phyloP scores from a whole-genome alignment of 1,140 invertebrate species.

The Drosophila carrolli region DNA sequence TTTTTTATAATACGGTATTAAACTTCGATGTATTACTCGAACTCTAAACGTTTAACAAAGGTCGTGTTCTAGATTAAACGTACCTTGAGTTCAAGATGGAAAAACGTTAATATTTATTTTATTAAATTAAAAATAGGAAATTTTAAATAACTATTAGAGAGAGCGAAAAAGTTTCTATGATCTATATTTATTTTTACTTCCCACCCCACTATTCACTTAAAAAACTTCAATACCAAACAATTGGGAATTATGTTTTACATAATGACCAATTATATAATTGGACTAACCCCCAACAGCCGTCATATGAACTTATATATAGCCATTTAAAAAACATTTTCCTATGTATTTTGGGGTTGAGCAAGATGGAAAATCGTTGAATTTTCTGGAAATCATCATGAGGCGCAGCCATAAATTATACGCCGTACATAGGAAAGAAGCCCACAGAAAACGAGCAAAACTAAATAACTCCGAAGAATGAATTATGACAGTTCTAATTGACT shows the following conservation, averaged over 20 bases:
- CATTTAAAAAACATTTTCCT: conserved; percentile 48
- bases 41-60: no score
- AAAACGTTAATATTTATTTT: no score
- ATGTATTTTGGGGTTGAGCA: conserved; percentile 42
- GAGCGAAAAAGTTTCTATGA: not conserved
- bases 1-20: no score
- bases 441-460: conserved; percentile 48
- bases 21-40: no score
- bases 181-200: not conserved
- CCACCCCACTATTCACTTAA: not conserved
- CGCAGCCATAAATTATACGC: conserved; percentile 71
- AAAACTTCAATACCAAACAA: not conserved
- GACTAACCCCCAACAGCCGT: conserved; percentile 7
- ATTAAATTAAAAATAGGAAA: no score
- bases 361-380: conserved; percentile 74
- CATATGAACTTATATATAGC: conserved; percentile 10
- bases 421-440: conserved; percentile 29
- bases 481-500: conserved; percentile 85
- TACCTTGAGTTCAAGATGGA: no score
- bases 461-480: conserved; percentile 84
- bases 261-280: conserved; percentile 53
- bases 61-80: no score
- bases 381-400: conserved; percentile 83
- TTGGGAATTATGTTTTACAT: conserved; percentile 14
- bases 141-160: not conserved